Evolutionary conservation across 2,113 vertebrate genomes (phyloP).

Genomic region (Chionis minor): DNA sequence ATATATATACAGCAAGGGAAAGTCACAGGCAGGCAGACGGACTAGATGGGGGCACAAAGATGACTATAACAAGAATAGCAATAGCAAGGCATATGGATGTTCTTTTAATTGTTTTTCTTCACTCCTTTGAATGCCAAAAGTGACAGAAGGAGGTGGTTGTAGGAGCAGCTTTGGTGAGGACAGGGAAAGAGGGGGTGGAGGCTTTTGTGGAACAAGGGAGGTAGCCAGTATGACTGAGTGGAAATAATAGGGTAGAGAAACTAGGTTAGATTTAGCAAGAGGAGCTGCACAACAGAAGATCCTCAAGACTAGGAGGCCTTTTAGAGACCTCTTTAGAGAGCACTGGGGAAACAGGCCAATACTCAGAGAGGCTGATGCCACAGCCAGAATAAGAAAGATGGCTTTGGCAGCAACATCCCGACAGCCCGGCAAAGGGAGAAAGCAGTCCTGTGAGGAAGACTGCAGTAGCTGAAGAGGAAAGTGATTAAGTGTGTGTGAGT

Average conservation of each 20-base stretch:
- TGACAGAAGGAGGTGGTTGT: neutral
- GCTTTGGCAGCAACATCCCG: neutral
- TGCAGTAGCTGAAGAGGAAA: neutral
- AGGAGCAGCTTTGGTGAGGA: neutral
- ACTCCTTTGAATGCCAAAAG: neutral
- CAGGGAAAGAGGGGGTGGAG: neutral
- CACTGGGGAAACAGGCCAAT: neutral
- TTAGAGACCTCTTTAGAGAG: neutral
- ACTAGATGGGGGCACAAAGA: neutral
- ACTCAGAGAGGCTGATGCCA: neutral
- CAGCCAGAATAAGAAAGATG: neutral
- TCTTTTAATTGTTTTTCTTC: neutral
- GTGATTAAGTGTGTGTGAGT: neutral
- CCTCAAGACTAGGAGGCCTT: neutral
- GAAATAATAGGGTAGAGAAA: neutral
- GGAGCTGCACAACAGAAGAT: neutral
- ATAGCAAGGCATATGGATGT: neutral
- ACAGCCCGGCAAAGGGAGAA: neutral
- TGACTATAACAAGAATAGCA: neutral
- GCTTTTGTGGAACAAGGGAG: neutral
- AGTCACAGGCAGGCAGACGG: neutral
- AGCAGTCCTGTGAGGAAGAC: neutral
- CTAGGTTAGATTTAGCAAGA: neutral
- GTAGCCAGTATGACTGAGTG: neutral
- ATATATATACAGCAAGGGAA: neutral